Percentiles rank a stretch among this genome's conserved stretches.
phyloP scores from a whole-genome alignment of 2,888 invertebrate species.

The Dendrolimus pini region DNA sequence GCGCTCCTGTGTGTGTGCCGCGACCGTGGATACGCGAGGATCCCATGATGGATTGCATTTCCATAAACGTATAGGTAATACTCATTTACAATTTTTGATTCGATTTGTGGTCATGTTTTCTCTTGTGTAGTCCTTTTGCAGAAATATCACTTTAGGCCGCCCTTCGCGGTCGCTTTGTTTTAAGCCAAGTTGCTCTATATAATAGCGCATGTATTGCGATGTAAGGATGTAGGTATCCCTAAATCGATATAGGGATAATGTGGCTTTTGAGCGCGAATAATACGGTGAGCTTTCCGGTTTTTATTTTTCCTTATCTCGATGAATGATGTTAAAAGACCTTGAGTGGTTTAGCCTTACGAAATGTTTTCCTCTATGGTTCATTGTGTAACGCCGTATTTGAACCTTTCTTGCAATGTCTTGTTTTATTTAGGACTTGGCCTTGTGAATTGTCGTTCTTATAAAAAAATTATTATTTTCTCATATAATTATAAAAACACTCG shows the following conservation, averaged over 20 bases:
- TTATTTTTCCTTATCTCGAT: slow-evolving; percentile 37
- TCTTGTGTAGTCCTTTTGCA: slow-evolving; percentile 28
- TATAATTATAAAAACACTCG: slow-evolving; percentile 13
- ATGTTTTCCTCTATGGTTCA: slow-evolving; percentile 41
- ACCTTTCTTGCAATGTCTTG: slow-evolving; percentile 8
- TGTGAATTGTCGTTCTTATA: slow-evolving; percentile 5
- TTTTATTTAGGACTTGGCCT: slow-evolving; percentile 1
- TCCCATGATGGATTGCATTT: slow-evolving; percentile 75
- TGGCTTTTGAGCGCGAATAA: slow-evolving; percentile 23
- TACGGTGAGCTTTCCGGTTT: slow-evolving; percentile 32
- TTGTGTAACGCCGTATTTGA: slow-evolving; percentile 27
- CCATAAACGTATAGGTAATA: slow-evolving; percentile 73
- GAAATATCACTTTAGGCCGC: slow-evolving; percentile 20
- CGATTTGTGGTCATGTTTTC: slow-evolving; percentile 32
- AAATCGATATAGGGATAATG: slow-evolving; percentile 45
- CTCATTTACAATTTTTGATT: slow-evolving; percentile 44
- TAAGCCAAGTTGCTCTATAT: slow-evolving; percentile 27
- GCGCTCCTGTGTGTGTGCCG: slow-evolving; percentile 53
- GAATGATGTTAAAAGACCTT: slow-evolving; percentile 50
- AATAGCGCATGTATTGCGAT: slow-evolving; percentile 38
- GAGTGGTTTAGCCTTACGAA: slow-evolving; percentile 40
- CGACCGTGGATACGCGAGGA: slow-evolving; percentile 57
- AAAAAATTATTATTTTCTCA: slow-evolving; percentile 31
- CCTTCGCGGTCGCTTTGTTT: slow-evolving; percentile 43
- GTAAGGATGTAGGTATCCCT: slow-evolving; percentile 34